phyloP scores from a whole-genome alignment of 2,797 vertebrate genomes.

The Sebastes steindachneri region DNA sequence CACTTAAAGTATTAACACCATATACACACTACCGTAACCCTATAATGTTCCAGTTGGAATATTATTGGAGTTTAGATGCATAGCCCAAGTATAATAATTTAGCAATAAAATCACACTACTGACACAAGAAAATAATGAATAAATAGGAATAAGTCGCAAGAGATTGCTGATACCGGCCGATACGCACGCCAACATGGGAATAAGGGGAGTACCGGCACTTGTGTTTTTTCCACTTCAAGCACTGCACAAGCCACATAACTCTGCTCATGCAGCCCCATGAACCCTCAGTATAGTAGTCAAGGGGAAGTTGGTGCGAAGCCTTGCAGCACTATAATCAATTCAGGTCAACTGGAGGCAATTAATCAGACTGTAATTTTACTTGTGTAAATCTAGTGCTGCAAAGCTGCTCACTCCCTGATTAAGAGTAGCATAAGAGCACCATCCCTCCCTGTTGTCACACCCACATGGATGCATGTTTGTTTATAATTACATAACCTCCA shows the following conservation, averaged over 20 bases:
- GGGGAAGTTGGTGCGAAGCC: conserved; percentile 12
- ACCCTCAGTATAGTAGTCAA: conserved; percentile 9
- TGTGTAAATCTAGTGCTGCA: conserved; percentile 49
- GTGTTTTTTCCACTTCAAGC: too few species aligned
- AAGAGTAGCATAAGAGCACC: conserved; percentile 12
- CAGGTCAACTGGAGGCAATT: background rate
- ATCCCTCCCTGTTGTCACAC: conserved; percentile 11
- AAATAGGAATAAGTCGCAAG: too few species aligned
- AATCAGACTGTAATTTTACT: background rate
- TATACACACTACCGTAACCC: too few species aligned
- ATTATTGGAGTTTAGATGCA: too few species aligned
- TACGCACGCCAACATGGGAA: too few species aligned
- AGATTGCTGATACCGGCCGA: too few species aligned
- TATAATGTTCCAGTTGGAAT: too few species aligned
- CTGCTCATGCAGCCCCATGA: conserved; percentile 1
- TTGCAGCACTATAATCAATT: conserved; percentile 50
- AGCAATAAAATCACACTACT: too few species aligned
- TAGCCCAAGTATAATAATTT: too few species aligned
- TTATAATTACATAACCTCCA: conserved; percentile 7
- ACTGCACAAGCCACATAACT: conserved; percentile 22
- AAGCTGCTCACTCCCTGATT: conserved; percentile 38
- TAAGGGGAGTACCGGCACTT: too few species aligned
- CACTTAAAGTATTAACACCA: too few species aligned
- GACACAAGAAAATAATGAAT: too few species aligned
- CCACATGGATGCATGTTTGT: conserved; percentile 54